A percentile compares a stretch with the other conserved stretches of the same genome.
Conservation (phyloP, 2,113 vertebrate genomes). For the Percopsis transmontana region DNA sequence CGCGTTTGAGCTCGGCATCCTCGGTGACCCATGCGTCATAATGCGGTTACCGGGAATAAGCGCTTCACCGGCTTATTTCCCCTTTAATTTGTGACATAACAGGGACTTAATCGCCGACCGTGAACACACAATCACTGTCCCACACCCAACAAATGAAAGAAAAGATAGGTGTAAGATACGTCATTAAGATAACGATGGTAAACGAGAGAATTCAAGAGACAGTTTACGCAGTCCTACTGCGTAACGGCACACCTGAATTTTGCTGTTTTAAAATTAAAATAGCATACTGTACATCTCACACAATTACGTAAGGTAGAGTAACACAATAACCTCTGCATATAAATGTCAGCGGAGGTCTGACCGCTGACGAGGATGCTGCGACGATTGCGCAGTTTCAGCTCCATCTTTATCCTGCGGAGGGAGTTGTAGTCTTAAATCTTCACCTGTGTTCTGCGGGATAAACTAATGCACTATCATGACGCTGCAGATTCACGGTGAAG, state of each 20-base stretch:
- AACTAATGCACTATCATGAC: conserved; percentile 37
- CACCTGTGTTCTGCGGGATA: background rate
- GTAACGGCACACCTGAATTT: no score
- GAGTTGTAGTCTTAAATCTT: conserved; percentile 48
- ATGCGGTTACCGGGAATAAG: conserved; percentile 80
- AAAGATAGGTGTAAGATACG: background rate
- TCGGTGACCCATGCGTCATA: conserved; percentile 78
- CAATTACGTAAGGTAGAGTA: no score
- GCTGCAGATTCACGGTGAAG: conserved; percentile 29
- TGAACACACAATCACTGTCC: conserved; percentile 24
- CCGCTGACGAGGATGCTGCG: background rate
- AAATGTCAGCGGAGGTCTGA: background rate
- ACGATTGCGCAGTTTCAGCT: conserved; percentile 54
- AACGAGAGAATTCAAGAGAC: no score
- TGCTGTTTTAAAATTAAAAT: no score
- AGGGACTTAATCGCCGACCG: conserved; percentile 33
- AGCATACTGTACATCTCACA: no score
- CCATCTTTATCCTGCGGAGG: conserved; percentile 33
- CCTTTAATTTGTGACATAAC: conserved; percentile 76
- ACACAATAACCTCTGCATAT: background rate
- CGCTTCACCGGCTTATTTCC: conserved; percentile 69
- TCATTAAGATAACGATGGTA: no score
- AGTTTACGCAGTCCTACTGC: no score
- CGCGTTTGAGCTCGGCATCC: conserved; percentile 42
- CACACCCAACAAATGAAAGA: conserved; percentile 42